Conservation (phyloP, 2,113 vertebrate species). For the Caranx ignobilis region DNA sequence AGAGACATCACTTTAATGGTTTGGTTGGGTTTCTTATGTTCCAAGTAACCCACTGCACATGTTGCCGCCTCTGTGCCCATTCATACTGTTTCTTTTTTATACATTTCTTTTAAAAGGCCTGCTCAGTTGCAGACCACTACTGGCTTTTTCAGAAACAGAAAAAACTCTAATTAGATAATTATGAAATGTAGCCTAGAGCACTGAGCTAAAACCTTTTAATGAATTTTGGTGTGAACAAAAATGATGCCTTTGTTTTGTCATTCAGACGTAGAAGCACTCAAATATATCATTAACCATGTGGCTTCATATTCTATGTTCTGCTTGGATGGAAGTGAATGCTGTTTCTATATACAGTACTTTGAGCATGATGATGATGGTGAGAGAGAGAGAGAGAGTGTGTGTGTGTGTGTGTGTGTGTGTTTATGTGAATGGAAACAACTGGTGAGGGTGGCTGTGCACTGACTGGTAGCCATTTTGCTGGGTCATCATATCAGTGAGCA, state of each 20-base stretch:
- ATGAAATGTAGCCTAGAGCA: constrained; percentile 5
- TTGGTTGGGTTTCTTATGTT: neutral
- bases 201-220: constrained; percentile 30
- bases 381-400: no score
- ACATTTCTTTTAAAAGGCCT: neutral
- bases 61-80: neutral
- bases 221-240: constrained; percentile 16
- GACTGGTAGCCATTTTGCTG: constrained; percentile 49
- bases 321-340: constrained; percentile 2
- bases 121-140: neutral
- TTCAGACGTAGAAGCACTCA: neutral
- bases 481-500: constrained; percentile 67
- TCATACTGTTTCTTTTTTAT: neutral
- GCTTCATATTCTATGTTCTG: constrained; percentile 10
- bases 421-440: neutral
- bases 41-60: neutral
- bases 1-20: neutral
- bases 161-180: neutral
- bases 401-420: neutral
- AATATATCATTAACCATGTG: neutral
- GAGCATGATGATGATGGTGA: no score
- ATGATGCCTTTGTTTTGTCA: neutral
- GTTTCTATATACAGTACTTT: no score
- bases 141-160: neutral
- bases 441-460: neutral